Evolutionary conservation across 2,888 invertebrate genomes (phyloP).

Genomic region (Hesperia comma): DNA sequence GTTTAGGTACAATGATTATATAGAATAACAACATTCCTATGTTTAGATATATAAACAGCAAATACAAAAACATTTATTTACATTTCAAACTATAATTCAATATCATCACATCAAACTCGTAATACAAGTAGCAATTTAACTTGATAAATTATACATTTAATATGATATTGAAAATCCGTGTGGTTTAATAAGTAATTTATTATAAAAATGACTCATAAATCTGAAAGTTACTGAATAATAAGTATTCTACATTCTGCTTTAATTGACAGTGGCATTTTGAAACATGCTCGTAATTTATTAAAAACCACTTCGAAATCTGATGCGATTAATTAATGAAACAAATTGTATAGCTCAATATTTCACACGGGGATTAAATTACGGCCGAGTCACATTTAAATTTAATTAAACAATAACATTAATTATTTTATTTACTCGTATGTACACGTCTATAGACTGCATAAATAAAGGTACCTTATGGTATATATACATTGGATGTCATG

Average conservation of each 20-base stretch:
- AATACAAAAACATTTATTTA: not conserved
- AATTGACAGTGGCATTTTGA: not conserved
- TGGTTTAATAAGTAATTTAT: not conserved
- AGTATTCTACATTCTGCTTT: not conserved
- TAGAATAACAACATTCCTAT: not conserved
- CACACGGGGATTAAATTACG: constrained; percentile 2
- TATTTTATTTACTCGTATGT: too few species aligned
- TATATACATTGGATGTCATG: not conserved
- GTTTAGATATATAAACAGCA: not conserved
- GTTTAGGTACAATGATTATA: too few species aligned
- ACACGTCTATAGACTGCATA: not conserved
- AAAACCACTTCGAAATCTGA: constrained; percentile 5
- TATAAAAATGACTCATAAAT: not conserved
- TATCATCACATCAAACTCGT: not conserved
- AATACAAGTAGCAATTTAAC: not conserved
- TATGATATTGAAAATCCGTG: not conserved
- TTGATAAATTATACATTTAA: not conserved
- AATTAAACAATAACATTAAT: not conserved
- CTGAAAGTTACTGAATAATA: not conserved
- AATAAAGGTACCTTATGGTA: not conserved
- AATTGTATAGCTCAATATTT: constrained; percentile 4
- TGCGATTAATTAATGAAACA: constrained; percentile 10
- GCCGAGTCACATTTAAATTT: not conserved
- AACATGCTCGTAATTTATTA: constrained; percentile 7
- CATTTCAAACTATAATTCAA: not conserved